Evolutionary conservation across 2,797 vertebrate species (phyloP).

Genomic region (Rhinoraja longicauda): DNA sequence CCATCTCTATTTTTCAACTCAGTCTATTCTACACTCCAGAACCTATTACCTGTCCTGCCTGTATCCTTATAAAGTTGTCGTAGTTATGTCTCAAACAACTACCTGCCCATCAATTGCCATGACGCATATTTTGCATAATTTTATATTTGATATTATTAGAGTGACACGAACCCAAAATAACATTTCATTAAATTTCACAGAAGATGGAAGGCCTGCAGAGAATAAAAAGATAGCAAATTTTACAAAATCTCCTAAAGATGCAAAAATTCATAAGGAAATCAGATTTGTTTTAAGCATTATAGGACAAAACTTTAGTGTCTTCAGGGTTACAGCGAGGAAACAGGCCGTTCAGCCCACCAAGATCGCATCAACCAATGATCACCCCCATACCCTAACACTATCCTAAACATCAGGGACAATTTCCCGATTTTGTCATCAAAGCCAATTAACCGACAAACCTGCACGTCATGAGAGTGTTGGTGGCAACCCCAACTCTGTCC

Average conservation of each 20-base stretch:
- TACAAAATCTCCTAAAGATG: not conserved
- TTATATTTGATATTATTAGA: not conserved
- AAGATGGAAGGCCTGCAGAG: not conserved
- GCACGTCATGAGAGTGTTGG: no score
- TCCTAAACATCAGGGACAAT: no score
- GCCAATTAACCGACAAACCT: no score
- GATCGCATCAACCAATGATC: no score
- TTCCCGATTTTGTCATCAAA: no score
- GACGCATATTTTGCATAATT: not conserved
- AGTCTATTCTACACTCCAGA: not conserved
- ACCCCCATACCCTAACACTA: no score
- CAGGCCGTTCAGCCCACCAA: no score
- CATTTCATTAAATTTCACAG: not conserved
- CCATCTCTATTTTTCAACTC: not conserved
- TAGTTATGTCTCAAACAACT: not conserved
- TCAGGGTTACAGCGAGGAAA: no score
- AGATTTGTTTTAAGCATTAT: not conserved
- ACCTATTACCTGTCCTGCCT: not conserved
- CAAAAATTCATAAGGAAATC: not conserved
- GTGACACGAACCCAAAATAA: not conserved
- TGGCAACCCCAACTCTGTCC: no score
- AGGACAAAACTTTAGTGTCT: not conserved
- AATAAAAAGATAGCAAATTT: not conserved
- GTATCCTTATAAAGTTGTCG: not conserved
- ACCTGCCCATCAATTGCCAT: not conserved